A percentile compares a stretch with the other conserved stretches of the same genome.
phyloP scores from a whole-genome alignment of 2,113 vertebrate species.

The Sphaerodactylus townsendi region DNA sequence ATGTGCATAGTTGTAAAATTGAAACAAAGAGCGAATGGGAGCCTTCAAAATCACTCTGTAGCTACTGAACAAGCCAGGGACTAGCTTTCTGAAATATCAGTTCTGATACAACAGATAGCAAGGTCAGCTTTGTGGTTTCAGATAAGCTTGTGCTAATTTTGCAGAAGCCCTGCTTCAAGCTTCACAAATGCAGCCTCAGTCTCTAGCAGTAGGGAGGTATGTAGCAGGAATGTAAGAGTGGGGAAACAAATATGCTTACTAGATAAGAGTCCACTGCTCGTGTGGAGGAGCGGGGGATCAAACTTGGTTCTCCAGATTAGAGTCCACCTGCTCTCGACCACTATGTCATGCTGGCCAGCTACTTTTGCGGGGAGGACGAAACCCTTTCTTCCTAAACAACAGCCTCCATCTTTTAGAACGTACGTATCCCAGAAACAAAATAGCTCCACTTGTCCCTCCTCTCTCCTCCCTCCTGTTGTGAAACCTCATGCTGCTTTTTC shows the following conservation, averaged over 20 bases:
- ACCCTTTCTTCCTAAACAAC: not conserved
- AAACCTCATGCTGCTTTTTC: not conserved
- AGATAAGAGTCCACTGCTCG: no score
- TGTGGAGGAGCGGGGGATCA: no score
- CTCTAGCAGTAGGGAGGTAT: no score
- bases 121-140: not conserved
- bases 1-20: not conserved
- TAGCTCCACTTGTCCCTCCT: not conserved
- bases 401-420: not conserved
- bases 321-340: no score
- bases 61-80: not conserved
- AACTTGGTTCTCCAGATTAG: no score
- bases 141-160: not conserved
- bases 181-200: not conserved
- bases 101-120: not conserved
- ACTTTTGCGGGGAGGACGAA: not conserved
- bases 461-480: not conserved
- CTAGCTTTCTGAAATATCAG: not conserved
- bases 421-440: not conserved
- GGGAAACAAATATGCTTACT: no score
- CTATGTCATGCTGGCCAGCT: no score
- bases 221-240: no score
- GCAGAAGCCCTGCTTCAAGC: not conserved
- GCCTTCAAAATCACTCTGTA: not conserved
- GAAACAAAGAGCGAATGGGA: not conserved